phyloP scores from a whole-genome alignment of 1,140 invertebrate genomes.

The Sitobion miscanthi region DNA sequence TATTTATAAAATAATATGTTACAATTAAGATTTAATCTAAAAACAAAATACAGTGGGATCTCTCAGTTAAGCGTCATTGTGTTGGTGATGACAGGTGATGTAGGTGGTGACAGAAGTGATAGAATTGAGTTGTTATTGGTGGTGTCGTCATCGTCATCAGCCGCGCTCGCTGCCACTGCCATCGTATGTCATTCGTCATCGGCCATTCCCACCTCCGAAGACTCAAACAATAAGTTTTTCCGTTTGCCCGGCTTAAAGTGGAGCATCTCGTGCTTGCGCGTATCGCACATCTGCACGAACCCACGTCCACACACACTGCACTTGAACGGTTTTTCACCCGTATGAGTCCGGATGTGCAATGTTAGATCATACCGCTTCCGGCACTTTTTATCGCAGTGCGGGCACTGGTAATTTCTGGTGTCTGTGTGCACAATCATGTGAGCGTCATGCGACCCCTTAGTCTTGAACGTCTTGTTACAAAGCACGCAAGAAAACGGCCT shows the following conservation, averaged over 20 bases:
- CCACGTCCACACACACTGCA: conserved; percentile 66
- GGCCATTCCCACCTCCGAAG: not conserved
- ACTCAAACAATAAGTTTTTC: not conserved
- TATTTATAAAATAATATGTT: not conserved
- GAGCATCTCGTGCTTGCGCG: conserved; percentile 53
- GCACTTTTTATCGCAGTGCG: conserved; percentile 67
- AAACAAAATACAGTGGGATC: not conserved
- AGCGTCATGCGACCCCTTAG: conserved; percentile 63
- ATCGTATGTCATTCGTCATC: conserved; percentile 26
- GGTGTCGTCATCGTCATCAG: not conserved
- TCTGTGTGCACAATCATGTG: conserved; percentile 66
- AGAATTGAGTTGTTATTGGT: not conserved
- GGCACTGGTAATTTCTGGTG: conserved; percentile 64
- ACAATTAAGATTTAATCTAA: not conserved
- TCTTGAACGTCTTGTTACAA: conserved; percentile 65
- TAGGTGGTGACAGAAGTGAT: not conserved
- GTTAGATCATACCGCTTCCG: conserved; percentile 66
- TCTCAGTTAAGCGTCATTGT: not conserved
- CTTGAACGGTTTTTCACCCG: conserved; percentile 68
- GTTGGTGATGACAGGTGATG: not conserved
- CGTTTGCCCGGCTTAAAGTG: conserved; percentile 22
- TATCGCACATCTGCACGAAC: conserved; percentile 69
- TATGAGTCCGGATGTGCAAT: conserved; percentile 66
- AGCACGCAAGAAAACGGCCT: conserved; percentile 65
- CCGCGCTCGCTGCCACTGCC: no score